Percentiles rank a stretch among this genome's conserved stretches.
phyloP scores from a whole-genome alignment of 2,113 vertebrate genomes.

The Leptobrachium ailaonicum region DNA sequence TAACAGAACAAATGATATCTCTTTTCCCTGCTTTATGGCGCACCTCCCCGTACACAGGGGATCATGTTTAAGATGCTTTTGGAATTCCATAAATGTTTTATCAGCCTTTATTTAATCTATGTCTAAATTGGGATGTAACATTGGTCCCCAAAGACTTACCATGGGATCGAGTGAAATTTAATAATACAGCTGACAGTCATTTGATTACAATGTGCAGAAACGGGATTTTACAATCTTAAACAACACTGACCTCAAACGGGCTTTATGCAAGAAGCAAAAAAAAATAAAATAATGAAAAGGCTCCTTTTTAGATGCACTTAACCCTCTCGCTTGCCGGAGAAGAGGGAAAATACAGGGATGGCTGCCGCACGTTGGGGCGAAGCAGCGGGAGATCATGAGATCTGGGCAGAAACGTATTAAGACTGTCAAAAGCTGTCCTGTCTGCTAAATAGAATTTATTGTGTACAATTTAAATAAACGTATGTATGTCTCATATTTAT shows the following conservation, averaged over 20 bases:
- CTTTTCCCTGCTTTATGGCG: background rate
- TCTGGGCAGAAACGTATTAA: no score
- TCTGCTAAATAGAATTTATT: no score
- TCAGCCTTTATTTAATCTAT: conserved; percentile 75
- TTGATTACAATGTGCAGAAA: conserved; percentile 66
- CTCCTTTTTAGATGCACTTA: no score
- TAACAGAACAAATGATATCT: background rate
- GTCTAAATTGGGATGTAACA: conserved; percentile 65
- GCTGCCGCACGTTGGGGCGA: no score
- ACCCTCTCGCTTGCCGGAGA: no score
- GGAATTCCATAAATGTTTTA: conserved; percentile 73
- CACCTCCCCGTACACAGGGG: background rate
- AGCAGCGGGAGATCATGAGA: no score
- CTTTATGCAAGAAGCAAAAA: conserved; percentile 52
- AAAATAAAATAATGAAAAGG: background rate
- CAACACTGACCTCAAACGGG: conserved; percentile 64
- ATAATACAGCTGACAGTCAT: conserved; percentile 66
- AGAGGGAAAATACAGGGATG: no score
- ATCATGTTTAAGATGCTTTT: conserved; percentile 67
- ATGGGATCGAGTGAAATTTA: conserved; percentile 70
- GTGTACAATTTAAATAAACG: no score
- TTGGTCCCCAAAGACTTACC: conserved; percentile 62
- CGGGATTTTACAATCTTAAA: conserved; percentile 63
- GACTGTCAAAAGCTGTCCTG: no score
- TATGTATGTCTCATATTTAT: no score